Evolutionary conservation across 1,140 invertebrate species (phyloP).

Genomic region (Homalodisca vitripennis): DNA sequence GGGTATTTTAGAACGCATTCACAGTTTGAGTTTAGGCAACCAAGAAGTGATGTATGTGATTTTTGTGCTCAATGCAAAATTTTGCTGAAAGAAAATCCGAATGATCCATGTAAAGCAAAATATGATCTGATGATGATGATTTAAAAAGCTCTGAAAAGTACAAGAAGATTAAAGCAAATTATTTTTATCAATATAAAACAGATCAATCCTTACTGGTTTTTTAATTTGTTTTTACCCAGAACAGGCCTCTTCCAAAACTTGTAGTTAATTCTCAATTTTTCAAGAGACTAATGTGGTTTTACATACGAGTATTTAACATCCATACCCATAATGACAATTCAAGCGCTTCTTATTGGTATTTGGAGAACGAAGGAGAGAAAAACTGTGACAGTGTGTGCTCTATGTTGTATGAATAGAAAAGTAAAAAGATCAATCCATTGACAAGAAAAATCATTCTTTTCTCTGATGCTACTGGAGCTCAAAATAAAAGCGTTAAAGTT

Average conservation of each 20-base stretch:
- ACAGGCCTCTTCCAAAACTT: constrained; percentile 30
- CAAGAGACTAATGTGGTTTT: constrained; percentile 29
- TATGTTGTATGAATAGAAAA: constrained; percentile 8
- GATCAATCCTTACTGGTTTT: constrained; percentile 26
- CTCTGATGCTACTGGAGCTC: constrained; percentile 12
- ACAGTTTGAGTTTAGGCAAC: constrained; percentile 16
- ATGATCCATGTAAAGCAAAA: constrained; percentile 24
- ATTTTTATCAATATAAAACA: constrained; percentile 1
- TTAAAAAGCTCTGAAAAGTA: constrained; percentile 24
- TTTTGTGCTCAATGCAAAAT: constrained; percentile 16
- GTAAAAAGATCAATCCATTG: constrained; percentile 13
- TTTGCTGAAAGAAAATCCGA: constrained; percentile 18
- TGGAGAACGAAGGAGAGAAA: constrained; percentile 24
- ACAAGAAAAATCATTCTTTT: constrained; percentile 12
- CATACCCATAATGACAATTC: constrained; percentile 15
- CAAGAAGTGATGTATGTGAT: constrained; percentile 31
- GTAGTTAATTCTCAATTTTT: constrained; percentile 31
- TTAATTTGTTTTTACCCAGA: constrained; percentile 35
- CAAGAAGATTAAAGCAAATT: constrained; percentile 20
- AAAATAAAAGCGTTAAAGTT: constrained; percentile 22
- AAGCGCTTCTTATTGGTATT: constrained; percentile 2
- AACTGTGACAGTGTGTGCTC: constrained; percentile 26
- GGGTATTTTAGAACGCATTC: constrained; percentile 18
- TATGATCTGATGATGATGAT: constrained; percentile 26
- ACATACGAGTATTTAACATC: constrained; percentile 28